Conservation (phyloP, 2,888 invertebrate genomes). For the Nephrotoma guestfalica region DNA sequence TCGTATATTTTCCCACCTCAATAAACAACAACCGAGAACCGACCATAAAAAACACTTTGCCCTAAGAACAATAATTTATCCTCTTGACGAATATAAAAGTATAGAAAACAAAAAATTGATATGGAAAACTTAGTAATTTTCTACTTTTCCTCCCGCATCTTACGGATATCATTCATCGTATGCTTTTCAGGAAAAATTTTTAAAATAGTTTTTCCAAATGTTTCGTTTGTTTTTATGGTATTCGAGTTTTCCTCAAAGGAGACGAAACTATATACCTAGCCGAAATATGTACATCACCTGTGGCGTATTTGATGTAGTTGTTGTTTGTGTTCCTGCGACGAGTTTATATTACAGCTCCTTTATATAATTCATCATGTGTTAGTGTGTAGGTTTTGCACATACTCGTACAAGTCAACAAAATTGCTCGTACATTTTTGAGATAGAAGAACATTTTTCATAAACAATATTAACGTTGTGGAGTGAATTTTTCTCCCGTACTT, state of each 20-base stretch:
- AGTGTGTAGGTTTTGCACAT: not conserved
- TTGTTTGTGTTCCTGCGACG: not conserved
- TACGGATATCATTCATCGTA: not conserved
- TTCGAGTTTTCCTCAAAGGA: not conserved
- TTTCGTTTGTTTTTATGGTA: not conserved
- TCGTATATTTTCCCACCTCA: not conserved
- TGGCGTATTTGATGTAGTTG: not conserved
- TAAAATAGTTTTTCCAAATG: not conserved
- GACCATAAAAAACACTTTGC: not conserved
- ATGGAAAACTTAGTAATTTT: not conserved
- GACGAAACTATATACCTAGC: not conserved
- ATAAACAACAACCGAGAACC: not conserved
- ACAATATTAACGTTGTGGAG: not conserved
- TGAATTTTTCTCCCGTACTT: not conserved
- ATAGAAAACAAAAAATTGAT: not conserved
- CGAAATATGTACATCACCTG: not conserved
- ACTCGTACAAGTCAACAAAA: not conserved
- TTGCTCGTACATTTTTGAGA: not conserved
- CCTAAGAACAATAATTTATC: not conserved
- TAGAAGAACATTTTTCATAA: not conserved
- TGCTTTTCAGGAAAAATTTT: not conserved
- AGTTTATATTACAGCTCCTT: not conserved
- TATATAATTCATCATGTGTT: not conserved
- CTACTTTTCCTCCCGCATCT: not conserved
- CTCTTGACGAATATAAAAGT: not conserved